A percentile compares a stretch with the other conserved stretches of the same genome.
These are phyloP conservation scores for Baccha elongata DNA, from an alignment of 2,888 invertebrate species.

Conservation along the genomic window DNA sequence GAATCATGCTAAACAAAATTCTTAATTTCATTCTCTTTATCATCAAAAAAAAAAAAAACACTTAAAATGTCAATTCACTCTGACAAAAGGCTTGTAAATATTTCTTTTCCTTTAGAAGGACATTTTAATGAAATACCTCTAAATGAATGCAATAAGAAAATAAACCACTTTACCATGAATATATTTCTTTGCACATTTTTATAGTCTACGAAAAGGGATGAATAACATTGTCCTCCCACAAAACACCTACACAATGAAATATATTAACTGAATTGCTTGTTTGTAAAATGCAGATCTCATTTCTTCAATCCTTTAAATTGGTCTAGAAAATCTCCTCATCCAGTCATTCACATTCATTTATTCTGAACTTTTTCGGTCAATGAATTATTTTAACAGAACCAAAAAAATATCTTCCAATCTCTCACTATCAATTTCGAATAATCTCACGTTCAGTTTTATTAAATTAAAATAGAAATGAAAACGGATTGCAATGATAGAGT, in stretches of 20 bases:
- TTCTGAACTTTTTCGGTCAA: not conserved
- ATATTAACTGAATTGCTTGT: not conserved
- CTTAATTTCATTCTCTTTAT: no score
- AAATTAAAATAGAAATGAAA: constrained; percentile 50
- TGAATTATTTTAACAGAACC: not conserved
- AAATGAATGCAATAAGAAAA: no score
- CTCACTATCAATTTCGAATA: constrained; percentile 55
- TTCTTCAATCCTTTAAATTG: not conserved
- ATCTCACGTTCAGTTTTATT: constrained; percentile 55
- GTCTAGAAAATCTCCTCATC: not conserved
- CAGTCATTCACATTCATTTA: not conserved
- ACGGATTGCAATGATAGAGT: not conserved
- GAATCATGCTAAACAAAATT: no score
- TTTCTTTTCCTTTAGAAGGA: no score
- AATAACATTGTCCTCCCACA: no score
- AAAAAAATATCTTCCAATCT: not conserved
- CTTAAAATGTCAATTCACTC: no score
- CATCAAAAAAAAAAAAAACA: no score
- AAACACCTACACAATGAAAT: not conserved
- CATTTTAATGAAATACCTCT: no score
- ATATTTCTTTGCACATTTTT: no score
- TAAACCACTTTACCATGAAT: no score
- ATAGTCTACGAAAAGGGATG: no score
- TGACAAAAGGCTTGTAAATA: no score
- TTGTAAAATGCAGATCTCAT: not conserved